These are phyloP conservation scores for Scotopteryx bipunctaria DNA, from an alignment of 2,888 invertebrate genomes.

Conservation along the genomic window DNA sequence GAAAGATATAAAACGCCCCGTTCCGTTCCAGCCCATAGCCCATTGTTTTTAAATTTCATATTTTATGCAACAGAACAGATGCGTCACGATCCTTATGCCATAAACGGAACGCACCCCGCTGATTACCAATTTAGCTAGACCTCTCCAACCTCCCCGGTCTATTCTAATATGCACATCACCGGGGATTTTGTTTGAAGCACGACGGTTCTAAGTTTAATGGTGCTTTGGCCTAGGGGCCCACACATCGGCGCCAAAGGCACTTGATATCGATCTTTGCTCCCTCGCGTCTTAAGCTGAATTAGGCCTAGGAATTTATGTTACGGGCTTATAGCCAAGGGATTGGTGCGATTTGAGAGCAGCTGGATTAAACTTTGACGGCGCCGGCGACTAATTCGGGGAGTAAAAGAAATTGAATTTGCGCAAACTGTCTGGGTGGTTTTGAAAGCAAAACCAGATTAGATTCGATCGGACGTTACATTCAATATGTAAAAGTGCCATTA, in stretches of 20 bases:
- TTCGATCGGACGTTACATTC: not conserved
- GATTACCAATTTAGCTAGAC: constrained; percentile 54
- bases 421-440: constrained; percentile 3
- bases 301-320: constrained; percentile 73
- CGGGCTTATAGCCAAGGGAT: constrained; percentile 58
- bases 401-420: constrained; percentile 42
- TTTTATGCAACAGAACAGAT: constrained; percentile 76
- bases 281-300: constrained; percentile 76
- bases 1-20: constrained; percentile 35
- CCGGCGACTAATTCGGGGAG: constrained; percentile 48
- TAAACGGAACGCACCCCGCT: constrained; percentile 71
- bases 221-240: constrained; percentile 60
- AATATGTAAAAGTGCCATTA: too few relatives aligned
- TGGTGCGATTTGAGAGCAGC: constrained; percentile 44
- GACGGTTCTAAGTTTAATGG: constrained; percentile 62
- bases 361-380: constrained; percentile 51
- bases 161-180: constrained; percentile 47
- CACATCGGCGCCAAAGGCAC: constrained; percentile 73
- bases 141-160: constrained; percentile 49
- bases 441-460: constrained; percentile 2
- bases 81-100: constrained; percentile 73
- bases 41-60: constrained; percentile 68
- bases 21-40: constrained; percentile 41
- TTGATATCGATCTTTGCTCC: constrained; percentile 81
- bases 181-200: constrained; percentile 57